Evolutionary conservation across 2,113 vertebrate species (phyloP).

Genomic region (Poeciliopsis retropinna): DNA sequence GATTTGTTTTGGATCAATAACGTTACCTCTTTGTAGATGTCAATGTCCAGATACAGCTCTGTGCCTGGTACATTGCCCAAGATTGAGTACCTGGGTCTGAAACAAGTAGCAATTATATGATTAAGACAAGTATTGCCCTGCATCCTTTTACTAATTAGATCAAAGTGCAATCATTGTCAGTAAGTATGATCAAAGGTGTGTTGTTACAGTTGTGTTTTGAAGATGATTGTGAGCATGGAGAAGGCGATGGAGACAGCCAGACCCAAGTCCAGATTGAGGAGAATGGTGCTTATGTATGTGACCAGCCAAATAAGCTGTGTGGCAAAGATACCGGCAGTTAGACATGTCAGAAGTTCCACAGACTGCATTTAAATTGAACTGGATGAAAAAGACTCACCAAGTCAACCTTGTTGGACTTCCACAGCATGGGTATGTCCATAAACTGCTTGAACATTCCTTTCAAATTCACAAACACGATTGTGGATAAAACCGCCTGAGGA

Average conservation of each 20-base stretch:
- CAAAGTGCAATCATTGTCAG: not conserved
- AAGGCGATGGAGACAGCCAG: slow-evolving; percentile 86
- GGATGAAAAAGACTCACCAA: slow-evolving; percentile 77
- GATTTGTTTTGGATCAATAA: not conserved
- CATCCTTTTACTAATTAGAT: not conserved
- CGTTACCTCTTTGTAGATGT: slow-evolving; percentile 83
- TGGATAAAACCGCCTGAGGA: slow-evolving; percentile 87
- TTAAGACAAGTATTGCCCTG: not conserved
- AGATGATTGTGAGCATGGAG: slow-evolving; percentile 88
- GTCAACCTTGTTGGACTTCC: slow-evolving; percentile 86
- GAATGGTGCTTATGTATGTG: slow-evolving; percentile 85
- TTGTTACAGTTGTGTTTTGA: slow-evolving; percentile 91
- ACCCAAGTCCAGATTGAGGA: slow-evolving; percentile 90
- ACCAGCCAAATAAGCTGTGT: slow-evolving; percentile 89
- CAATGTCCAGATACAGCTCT: slow-evolving; percentile 86
- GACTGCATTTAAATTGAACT: slow-evolving; percentile 8
- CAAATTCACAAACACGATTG: slow-evolving; percentile 89
- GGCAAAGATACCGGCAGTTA: slow-evolving; percentile 19
- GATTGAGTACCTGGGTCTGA: slow-evolving; percentile 88
- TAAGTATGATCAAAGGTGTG: not conserved
- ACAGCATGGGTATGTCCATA: slow-evolving; percentile 81
- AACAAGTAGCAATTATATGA: slow-evolving; percentile 25
- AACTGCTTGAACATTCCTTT: slow-evolving; percentile 93
- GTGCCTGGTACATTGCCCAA: slow-evolving; percentile 87
- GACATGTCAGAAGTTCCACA: not conserved